These are phyloP conservation scores for Agrochola macilenta DNA, from an alignment of 2,888 invertebrate genomes.

Conservation along the genomic window DNA sequence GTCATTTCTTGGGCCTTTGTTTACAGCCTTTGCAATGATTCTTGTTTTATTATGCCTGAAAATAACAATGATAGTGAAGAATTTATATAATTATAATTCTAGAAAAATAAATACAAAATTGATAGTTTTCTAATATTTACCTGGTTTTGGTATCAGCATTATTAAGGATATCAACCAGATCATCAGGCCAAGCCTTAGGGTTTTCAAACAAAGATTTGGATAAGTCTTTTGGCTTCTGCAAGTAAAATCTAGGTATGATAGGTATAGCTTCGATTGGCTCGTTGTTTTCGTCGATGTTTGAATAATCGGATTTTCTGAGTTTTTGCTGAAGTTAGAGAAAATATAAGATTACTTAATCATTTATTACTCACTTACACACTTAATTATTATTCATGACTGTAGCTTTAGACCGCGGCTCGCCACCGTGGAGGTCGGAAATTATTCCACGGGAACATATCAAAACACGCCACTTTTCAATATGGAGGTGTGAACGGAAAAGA, in stretches of 20 bases:
- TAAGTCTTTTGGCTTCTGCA: conserved; percentile 72
- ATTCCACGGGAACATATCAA: not conserved
- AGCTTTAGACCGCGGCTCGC: not conserved
- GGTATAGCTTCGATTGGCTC: conserved; percentile 55
- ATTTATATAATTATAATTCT: not conserved
- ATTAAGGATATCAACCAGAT: conserved; percentile 75
- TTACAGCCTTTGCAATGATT: not conserved
- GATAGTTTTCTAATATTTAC: conserved; percentile 61
- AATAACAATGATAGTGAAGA: not conserved
- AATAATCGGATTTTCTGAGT: not conserved
- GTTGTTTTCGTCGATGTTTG: not conserved
- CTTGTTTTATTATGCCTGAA: conserved; percentile 7
- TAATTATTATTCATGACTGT: not conserved
- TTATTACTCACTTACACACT: no score
- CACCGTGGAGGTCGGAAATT: not conserved
- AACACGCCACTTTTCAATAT: no score
- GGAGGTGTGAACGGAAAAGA: not conserved
- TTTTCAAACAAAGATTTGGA: conserved; percentile 75
- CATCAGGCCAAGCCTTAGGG: conserved; percentile 66
- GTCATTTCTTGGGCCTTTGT: conserved; percentile 53
- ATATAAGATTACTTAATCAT: not conserved
- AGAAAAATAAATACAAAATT: not conserved
- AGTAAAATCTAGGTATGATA: conserved; percentile 75
- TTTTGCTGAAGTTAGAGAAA: conserved; percentile 6
- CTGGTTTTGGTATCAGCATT: conserved; percentile 72